Percentiles rank a stretch among this genome's conserved stretches.
Evolutionary conservation across 2,113 vertebrate species (phyloP).

Genomic region (Smithornis capensis): DNA sequence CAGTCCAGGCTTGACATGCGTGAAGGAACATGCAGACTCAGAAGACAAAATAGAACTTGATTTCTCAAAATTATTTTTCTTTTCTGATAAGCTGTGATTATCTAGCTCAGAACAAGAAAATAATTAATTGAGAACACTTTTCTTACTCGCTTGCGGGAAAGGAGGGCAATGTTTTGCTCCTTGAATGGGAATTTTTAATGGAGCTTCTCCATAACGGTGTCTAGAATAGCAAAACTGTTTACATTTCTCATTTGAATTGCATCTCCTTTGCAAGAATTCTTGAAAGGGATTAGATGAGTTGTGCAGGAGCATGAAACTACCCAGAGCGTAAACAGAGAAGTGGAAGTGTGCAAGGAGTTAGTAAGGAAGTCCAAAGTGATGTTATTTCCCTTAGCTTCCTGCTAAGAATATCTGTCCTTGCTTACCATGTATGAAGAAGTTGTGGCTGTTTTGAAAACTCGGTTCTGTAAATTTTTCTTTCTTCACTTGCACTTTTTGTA

Average conservation of each 20-base stretch:
- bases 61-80: neutral
- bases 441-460: neutral
- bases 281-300: neutral
- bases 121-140: neutral
- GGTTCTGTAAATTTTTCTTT: neutral
- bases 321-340: neutral
- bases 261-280: neutral
- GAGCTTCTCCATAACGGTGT: neutral
- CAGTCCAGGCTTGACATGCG: neutral
- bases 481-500: neutral
- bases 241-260: neutral
- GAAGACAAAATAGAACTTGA: neutral
- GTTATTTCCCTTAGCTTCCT: neutral
- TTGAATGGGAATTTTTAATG: neutral
- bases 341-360: neutral
- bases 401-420: neutral
- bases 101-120: neutral
- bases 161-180: neutral
- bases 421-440: neutral
- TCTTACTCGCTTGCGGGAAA: neutral
- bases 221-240: neutral
- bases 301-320: neutral
- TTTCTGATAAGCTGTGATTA: neutral
- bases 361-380: neutral
- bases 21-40: neutral